Percentiles rank a stretch among this genome's conserved stretches.
Evolutionary conservation across 2,113 vertebrate species (phyloP).

Genomic region (Megaceryle maxima): DNA sequence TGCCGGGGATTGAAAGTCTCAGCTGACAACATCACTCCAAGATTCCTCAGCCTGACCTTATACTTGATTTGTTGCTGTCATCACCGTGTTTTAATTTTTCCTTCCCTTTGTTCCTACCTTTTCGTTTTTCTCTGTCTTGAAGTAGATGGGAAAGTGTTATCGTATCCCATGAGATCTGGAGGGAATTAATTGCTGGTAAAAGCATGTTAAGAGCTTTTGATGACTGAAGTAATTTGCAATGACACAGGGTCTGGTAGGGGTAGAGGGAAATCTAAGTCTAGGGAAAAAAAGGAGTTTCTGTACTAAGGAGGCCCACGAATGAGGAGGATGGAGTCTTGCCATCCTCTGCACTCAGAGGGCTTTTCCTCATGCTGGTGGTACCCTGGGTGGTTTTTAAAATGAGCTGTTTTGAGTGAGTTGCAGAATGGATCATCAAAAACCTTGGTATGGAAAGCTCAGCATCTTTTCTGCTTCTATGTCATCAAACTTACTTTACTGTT

Average conservation of each 20-base stretch:
- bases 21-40: rapidly evolving
- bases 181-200: constrained; percentile 48
- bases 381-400: background rate
- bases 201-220: constrained; percentile 50
- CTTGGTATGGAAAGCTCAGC: background rate
- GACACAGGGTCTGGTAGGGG: background rate
- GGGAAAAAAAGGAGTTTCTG: background rate
- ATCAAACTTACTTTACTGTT: background rate
- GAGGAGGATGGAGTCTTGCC: background rate
- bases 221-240: constrained; percentile 43
- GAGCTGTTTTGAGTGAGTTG: background rate
- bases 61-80: background rate
- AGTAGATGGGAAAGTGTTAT: constrained; percentile 33
- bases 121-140: background rate
- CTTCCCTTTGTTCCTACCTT: background rate
- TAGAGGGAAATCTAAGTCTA: background rate
- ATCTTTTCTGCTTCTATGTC: rapidly evolving
- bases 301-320: background rate
- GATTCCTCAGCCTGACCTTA: background rate
- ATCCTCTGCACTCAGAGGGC: rapidly evolving
- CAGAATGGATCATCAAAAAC: background rate
- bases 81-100: background rate
- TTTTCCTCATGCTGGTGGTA: background rate
- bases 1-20: background rate
- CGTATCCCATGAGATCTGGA: background rate